Base-by-base conservation (phyloP, 2,888 invertebrate species). In the Apotomis turbidana region DNA sequence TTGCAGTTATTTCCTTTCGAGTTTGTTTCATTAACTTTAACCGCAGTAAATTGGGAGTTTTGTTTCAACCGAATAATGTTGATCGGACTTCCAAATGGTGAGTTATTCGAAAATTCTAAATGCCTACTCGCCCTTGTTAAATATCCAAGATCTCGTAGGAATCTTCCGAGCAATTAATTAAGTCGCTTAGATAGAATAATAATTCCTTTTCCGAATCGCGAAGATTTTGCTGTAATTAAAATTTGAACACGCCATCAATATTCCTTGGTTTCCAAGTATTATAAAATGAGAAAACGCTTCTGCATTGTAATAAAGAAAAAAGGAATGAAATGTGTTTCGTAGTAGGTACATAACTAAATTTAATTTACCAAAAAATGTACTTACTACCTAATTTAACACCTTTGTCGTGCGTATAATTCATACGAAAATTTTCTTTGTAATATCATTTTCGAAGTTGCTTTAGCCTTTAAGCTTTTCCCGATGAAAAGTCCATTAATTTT, bases 401-500 rank as follows among this genome's bases (percentile, higher is more conserved):
- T 54, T 13, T n/a, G 54, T 0, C 10, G n/a, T 13, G n/a, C 46
- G 46, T 10, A 49, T 27, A 49, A 49, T 49, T 49, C n/a, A 5
- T 64, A 57, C 64, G 74, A 69, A 55, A 76, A 74, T 74, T 67
- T 74, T 74, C 71, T 75, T 68, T n/a, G 44, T 49, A 59, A 55
- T 77, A 75, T 64, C 71, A 77, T 76, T 78, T 72, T 73, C 62
- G 62, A 66, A 74, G 69, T 76, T 72, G 76, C 75, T 71, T 76
- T 70, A 74, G 55, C 74, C 60, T 78, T 78, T 77, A 79, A 81
- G 78, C 79, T 80, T 81, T 82, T 84, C 82, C 80, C 81, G 78
- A 82, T 83, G 78, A 79, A 82, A 79, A 76, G 46, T 76, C 79
- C 78, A 79, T 81, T 81, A 78, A 79, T 81, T 80, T 84, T 83